A percentile compares a stretch with the other conserved stretches of the same genome.
These are phyloP conservation scores for Atractosteus spatula DNA, from an alignment of 2,113 vertebrate genomes.

Conservation along the genomic window DNA sequence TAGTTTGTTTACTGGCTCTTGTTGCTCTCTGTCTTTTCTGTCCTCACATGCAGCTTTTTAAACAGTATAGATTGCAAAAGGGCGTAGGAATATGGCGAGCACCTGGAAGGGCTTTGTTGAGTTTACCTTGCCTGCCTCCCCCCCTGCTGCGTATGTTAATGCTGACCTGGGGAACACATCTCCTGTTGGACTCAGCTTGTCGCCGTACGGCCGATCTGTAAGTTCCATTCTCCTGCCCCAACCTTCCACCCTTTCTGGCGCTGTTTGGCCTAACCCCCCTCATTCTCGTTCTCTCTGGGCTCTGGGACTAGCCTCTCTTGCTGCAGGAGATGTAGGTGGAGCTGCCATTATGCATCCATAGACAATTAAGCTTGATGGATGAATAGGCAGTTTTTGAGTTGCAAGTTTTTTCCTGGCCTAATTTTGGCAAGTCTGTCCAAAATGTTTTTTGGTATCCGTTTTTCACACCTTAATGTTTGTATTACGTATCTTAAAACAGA, in stretches of 20 bases:
- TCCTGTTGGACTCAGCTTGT: constrained; percentile 72
- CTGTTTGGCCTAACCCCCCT: constrained; percentile 57
- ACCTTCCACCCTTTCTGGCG: constrained; percentile 51
- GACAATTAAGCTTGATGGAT: too few species aligned
- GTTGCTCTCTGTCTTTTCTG: constrained; percentile 38
- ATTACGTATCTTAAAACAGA: too few species aligned
- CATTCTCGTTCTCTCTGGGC: constrained; percentile 46
- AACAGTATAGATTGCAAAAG: constrained; percentile 1
- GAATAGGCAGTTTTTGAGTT: too few species aligned
- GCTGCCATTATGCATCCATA: too few species aligned
- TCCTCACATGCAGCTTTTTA: constrained; percentile 2
- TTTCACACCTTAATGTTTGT: too few species aligned
- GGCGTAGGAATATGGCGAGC: constrained; percentile 60
- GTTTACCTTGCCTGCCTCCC: constrained; percentile 70
- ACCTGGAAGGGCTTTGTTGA: constrained; percentile 76
- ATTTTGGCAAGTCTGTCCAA: too few species aligned
- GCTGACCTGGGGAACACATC: constrained; percentile 72
- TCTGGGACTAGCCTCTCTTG: constrained; percentile 68
- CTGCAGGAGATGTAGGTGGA: constrained; percentile 10
- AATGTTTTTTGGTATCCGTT: too few species aligned
- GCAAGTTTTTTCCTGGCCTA: too few species aligned
- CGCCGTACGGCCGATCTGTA: constrained; percentile 72
- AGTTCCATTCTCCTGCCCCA: constrained; percentile 57
- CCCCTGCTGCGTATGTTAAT: constrained; percentile 68
- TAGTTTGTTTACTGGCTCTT: constrained; percentile 53